Evolutionary conservation across 2,797 vertebrate species (phyloP).

Genomic region (Leptodactylus fallax): DNA sequence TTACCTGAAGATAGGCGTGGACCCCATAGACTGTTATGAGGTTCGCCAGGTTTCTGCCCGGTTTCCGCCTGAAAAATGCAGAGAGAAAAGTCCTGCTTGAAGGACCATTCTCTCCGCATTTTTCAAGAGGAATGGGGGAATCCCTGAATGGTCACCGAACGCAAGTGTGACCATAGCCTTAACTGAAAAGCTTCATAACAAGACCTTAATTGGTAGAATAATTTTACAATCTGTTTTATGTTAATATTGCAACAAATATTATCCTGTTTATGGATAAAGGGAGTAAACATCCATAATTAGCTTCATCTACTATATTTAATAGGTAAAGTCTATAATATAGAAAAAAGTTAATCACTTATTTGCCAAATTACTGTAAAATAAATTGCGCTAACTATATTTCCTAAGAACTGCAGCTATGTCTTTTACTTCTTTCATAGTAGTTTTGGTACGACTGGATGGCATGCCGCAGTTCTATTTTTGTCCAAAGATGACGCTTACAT

Average conservation of each 20-base stretch:
- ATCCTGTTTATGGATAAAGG: not conserved
- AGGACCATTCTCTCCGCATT: too few species aligned
- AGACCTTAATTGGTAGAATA: not conserved
- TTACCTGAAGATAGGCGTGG: too few species aligned
- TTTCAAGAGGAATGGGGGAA: too few species aligned
- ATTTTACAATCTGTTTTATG: not conserved
- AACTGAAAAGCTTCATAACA: not conserved
- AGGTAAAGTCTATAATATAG: too few species aligned
- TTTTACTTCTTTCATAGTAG: not conserved
- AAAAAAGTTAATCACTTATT: not conserved
- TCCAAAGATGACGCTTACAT: not conserved
- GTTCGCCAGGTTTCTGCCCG: too few species aligned
- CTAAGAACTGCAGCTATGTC: not conserved
- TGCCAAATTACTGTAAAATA: not conserved
- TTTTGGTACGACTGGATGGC: not conserved
- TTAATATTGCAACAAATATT: not conserved
- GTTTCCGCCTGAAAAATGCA: too few species aligned
- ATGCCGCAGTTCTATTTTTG: slow-evolving; percentile 13
- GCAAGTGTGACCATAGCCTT: too few species aligned
- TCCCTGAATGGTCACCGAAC: too few species aligned
- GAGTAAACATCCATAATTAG: too few species aligned
- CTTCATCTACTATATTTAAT: too few species aligned
- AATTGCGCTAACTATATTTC: not conserved
- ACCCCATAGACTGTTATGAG: too few species aligned
- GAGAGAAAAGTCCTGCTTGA: too few species aligned